Base-by-base conservation (phyloP, 1,140 invertebrate genomes). In the Wasmannia auropunctata region DNA sequence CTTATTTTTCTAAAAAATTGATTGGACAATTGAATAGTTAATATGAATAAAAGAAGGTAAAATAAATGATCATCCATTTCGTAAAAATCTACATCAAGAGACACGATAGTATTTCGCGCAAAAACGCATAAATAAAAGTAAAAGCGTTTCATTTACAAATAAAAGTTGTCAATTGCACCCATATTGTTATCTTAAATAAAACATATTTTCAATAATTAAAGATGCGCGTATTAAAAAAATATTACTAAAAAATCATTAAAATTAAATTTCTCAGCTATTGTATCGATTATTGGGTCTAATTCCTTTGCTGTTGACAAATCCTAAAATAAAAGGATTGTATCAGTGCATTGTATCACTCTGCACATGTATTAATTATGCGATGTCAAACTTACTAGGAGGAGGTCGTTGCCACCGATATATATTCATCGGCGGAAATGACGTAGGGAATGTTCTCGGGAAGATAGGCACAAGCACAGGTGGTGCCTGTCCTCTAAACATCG, bases 241-340 rank as follows among this genome's bases (percentile, higher is more conserved):
- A n/a, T n/a, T n/a, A n/a, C n/a, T n/a, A n/a, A n/a, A n/a, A n/a
- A n/a, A 16, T 62, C 31, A 62, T 31, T 62, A 60, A 60, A 60
- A 28, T 28, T 60, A 62, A 31, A 31, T 62, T 62, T 31, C 31
- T 31, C 14, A 3, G 3, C 43, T n/a, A 46, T 28, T 0, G 5
- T 60, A 28, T 31, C 19, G 51, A n/a, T 54, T 54, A 54, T n/a
- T 54, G 19, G 7, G 0, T 8, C 51, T 19, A 54, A n/a, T 54
- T 54, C 14, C 28, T 54, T 6, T 34, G 28, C 6, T 28, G 11
- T 49, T 49, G 25, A 6, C 0, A 51, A 54, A 54, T 31, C 46
- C 70, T 74, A 46, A n/a, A n/a, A n/a, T 74, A 54, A 54, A 74
- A 74, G n/a, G n/a, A n/a, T 70, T 74, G 34, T 0, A 8, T 43